Evolutionary conservation across 2,888 invertebrate species (phyloP), one percentile per base, ranked within the genome.

Genomic region (Minunthozetes semirufus): DNA sequence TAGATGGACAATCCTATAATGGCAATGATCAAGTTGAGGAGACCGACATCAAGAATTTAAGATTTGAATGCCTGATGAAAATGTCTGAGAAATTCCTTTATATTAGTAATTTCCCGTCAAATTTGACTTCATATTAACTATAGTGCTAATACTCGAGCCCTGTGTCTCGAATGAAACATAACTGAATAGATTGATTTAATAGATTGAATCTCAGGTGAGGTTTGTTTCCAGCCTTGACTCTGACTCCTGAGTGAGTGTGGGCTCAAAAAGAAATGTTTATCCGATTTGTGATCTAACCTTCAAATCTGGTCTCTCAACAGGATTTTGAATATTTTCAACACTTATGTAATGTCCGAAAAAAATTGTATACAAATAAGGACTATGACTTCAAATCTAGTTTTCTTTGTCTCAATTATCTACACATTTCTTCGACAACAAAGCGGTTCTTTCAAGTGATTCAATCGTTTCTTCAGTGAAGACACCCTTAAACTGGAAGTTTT

Each of bases 241-340:
- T 42, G 27, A 17, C 13, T 27, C 0, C 29, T 27, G 59, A 29
- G 17, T 27, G 27, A 17, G 27, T 59, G 15, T 59, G 59, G 59
- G 59, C 27, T 27, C 29, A 38, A 38, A 61, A 33, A 61, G 15
- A 27, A 61, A 17, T 61, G n/a, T 19, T 19, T 38, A 66, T 66
- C 59, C 27, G 1, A 38, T 11, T 19, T 66, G 5, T 38, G 38
- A 66, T 66, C 63, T 66, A 66, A 66, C 63, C 63, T 66, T 66
- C 38, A 38, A 38, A 38, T 38, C 19, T 5, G n/a, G 63, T 38
- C n/a, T 33, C 63, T 66, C 63, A 66, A 66, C 63, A 66, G 63
- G 63, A 66, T 66, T 66, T 38, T n/a, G 25, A 56, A 59, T 17
- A 59, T 9, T 59, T 59, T 59, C 15, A 59, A 59, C 59, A 59